Base-by-base conservation (phyloP, 2,888 invertebrate genomes). In the Elmis aenea region DNA sequence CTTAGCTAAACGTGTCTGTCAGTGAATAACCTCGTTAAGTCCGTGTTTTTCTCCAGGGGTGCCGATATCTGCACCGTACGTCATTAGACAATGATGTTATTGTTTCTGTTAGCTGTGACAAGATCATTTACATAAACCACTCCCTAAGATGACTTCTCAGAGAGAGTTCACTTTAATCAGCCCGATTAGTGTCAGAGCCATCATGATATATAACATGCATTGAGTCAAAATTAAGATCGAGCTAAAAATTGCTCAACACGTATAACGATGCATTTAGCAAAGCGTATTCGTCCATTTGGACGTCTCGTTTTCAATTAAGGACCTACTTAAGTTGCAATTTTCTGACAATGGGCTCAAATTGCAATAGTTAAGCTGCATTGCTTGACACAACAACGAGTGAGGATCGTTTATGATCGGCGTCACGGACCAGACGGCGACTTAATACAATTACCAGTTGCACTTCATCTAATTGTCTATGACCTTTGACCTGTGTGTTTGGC, bases 381-480 rank as follows among this genome's bases (percentile, higher is more conserved):
- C 54, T 55, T 54, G 55, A 58, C 51, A 41, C 50, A 44, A 42
- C 50, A 44, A 52, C 48, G 51, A 50, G 54, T 41, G 36, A 46
- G 46, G 42, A 48, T 52, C 50, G 52, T 55, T 47, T 52, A 50
- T 50, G 51, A 52, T 52, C 47, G 48, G 46, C 55, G 52, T 55
- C 57, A 58, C 52, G 58, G 57, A 53, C 59, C 54, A 61, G 61
- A 61, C 61, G 61, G 61, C 59, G 59, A 59, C 61, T 58, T 59
- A 60, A 61, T 55, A 57, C 58, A 60, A 61, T 60, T 59, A 60
- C 58, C 55, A 54, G 58, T 58, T 59, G 61, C 61, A 61, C 58
- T 60, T 59, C 56, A 53, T 58, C 57, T 61, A 59, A 61, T 61
- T 61, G 59, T 56, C 55, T 54, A 45, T 52, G 60, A 59, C 57